These are phyloP conservation scores for Phocoena phocoena DNA, from an alignment of 2,113 vertebrate genomes.

Conservation along the genomic window DNA sequence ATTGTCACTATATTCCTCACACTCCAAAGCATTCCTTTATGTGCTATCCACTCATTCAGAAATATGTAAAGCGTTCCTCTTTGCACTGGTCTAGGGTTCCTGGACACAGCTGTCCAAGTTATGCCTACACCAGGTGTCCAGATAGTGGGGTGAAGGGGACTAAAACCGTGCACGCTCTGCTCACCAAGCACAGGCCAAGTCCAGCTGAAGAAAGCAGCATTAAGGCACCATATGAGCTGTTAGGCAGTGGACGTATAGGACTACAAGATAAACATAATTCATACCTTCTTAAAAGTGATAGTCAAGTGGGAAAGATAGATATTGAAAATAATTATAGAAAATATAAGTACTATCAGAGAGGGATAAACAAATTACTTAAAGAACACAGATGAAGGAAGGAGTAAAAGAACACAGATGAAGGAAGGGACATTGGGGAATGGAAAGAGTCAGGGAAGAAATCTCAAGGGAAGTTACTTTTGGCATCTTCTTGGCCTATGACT, in stretches of 20 bases:
- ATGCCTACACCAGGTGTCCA: background rate
- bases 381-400: background rate
- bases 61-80: background rate
- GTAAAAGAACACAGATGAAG: background rate
- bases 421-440: background rate
- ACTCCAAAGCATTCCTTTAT: constrained; percentile 10
- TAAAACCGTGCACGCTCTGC: background rate
- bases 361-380: background rate
- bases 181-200: background rate
- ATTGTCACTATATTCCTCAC: background rate
- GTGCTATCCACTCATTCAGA: background rate
- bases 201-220: background rate
- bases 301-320: background rate
- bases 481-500: background rate
- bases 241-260: background rate
- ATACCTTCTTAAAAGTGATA: background rate
- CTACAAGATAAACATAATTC: background rate
- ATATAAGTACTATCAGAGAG: background rate
- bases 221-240: background rate
- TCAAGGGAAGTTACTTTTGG: background rate
- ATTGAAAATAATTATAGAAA: background rate
- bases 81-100: background rate
- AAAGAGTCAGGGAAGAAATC: background rate
- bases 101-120: background rate
- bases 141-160: fast-evolving